Conservation (phyloP, 2,113 vertebrate genomes). For the Pelodiscus sinensis region DNA sequence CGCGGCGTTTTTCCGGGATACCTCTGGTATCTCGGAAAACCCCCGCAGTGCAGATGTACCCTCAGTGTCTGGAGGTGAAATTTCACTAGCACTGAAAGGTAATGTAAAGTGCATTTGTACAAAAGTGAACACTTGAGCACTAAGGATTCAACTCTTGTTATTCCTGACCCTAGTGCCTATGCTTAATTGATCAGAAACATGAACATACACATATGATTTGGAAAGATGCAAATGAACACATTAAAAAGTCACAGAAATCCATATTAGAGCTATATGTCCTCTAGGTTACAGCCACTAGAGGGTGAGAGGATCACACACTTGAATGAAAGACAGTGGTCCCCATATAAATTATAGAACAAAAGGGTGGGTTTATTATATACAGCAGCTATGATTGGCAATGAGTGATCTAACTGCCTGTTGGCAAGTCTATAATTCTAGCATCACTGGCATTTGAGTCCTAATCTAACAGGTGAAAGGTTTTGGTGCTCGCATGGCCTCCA, state of each 20-base stretch:
- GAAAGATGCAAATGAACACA: background rate
- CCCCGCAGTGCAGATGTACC: too few species aligned
- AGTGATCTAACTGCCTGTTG: background rate
- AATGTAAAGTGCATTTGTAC: background rate
- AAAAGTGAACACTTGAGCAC: background rate
- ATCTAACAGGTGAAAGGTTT: background rate
- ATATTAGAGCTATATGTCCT: background rate
- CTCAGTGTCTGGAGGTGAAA: background rate
- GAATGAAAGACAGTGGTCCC: background rate
- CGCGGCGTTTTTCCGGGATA: too few species aligned
- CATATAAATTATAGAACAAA: background rate
- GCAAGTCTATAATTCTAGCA: background rate
- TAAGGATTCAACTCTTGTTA: rapidly evolving
- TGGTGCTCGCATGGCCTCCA: background rate
- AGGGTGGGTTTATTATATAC: background rate
- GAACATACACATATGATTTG: too few species aligned
- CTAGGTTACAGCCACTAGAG: background rate
- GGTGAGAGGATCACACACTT: background rate
- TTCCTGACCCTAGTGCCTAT: background rate
- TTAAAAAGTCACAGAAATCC: background rate
- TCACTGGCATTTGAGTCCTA: background rate
- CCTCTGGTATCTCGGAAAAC: too few species aligned
- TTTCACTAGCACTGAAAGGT: background rate
- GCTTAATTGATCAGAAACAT: background rate
- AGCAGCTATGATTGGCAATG: rapidly evolving